Conservation (phyloP, 2,888 invertebrate genomes). For the Caenorhabditis drosophilae region DNA sequence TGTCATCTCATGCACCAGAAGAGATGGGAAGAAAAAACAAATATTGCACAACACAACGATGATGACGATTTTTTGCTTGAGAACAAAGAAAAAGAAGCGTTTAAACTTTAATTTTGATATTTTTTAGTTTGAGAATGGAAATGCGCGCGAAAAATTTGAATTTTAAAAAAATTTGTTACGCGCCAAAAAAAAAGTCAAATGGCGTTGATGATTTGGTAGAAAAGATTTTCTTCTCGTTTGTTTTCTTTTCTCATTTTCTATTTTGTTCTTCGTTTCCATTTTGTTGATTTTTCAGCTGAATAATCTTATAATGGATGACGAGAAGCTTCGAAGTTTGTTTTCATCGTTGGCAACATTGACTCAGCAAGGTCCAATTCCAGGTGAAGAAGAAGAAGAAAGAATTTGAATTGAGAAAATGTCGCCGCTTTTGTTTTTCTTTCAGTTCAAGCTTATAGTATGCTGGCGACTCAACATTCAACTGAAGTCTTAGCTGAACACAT, state of each 20-base stretch:
- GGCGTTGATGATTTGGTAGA: no score
- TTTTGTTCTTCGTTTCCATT: not conserved
- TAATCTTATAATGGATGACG: slow-evolving; percentile 42
- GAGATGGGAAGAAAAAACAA: no score
- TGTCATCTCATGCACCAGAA: no score
- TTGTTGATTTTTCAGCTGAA: not conserved
- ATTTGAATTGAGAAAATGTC: not conserved
- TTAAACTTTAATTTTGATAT: no score
- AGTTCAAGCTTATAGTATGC: slow-evolving; percentile 55
- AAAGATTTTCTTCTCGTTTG: not conserved
- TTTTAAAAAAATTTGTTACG: no score
- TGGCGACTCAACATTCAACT: slow-evolving; percentile 41
- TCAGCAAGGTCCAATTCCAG: slow-evolving; percentile 50
- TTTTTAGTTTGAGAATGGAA: no score
- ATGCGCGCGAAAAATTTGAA: no score
- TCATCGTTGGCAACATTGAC: slow-evolving; percentile 47
- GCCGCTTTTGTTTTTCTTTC: slow-evolving; percentile 10
- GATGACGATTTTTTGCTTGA: no score
- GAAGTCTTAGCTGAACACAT: slow-evolving; percentile 51
- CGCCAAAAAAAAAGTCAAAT: no score
- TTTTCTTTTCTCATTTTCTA: not conserved
- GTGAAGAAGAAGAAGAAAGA: slow-evolving; percentile 13
- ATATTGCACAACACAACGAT: no score
- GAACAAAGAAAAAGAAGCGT: no score
- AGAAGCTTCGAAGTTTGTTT: slow-evolving; percentile 46